Evolutionary conservation across 2,113 vertebrate species (phyloP).

Genomic region (Muntiacus reevesi): DNA sequence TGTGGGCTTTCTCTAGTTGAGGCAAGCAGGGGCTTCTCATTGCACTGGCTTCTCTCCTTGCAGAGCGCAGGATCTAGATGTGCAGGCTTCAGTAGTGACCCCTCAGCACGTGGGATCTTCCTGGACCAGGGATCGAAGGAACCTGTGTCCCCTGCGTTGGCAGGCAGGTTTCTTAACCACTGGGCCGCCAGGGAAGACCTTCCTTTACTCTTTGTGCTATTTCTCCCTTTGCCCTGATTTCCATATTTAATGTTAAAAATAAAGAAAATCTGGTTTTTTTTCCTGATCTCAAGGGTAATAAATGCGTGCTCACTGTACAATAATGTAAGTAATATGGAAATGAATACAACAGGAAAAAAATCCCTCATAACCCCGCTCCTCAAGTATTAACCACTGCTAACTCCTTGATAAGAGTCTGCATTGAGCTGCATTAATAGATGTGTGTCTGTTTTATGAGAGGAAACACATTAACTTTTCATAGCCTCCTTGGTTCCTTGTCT

Average conservation of each 20-base stretch:
- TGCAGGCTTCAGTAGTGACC: background rate
- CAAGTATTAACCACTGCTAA: no score
- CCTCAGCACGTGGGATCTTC: background rate
- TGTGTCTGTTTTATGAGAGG: background rate
- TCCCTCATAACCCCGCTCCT: background rate
- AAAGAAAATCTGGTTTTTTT: background rate
- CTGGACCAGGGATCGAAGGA: background rate
- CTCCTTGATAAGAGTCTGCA: background rate
- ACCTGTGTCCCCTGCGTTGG: background rate
- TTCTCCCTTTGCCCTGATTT: background rate
- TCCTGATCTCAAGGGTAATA: background rate
- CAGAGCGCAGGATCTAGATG: background rate
- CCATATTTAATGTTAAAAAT: background rate
- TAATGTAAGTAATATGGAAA: background rate
- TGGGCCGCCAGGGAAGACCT: background rate
- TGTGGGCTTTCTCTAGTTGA: background rate
- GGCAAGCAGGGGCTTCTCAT: background rate
- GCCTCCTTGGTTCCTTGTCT: background rate
- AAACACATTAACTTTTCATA: background rate
- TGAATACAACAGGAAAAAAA: background rate
- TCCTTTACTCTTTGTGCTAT: background rate
- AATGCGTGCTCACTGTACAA: background rate
- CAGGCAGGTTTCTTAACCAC: background rate
- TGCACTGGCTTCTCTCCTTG: background rate
- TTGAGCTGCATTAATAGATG: background rate